Evolutionary conservation across 2,888 invertebrate species (phyloP).

Genomic region (Macaria notata): DNA sequence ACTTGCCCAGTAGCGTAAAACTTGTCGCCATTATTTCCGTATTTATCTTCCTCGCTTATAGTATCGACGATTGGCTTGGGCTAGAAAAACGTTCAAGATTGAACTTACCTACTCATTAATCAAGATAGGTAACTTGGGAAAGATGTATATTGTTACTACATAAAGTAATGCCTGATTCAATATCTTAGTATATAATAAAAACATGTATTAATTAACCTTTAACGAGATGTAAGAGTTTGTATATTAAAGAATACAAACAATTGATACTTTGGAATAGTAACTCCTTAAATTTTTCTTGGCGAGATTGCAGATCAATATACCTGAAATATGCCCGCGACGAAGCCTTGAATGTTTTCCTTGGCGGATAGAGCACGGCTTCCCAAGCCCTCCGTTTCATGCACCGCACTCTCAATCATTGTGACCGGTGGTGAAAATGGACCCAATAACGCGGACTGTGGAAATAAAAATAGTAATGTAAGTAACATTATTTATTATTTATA

Average conservation of each 20-base stretch:
- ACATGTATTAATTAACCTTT: no score
- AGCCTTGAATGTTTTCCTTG: slow-evolving; percentile 65
- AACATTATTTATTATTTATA: no score
- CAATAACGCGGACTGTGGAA: slow-evolving; percentile 28
- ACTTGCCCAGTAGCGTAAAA: slow-evolving; percentile 84
- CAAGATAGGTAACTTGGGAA: no score
- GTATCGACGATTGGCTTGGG: slow-evolving; percentile 89
- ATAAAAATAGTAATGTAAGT: neutral
- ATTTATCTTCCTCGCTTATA: slow-evolving; percentile 89
- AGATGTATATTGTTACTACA: no score
- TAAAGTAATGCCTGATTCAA: no score
- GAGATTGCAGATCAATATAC: slow-evolving; percentile 37
- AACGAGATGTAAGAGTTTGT: no score
- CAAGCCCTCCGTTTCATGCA: slow-evolving; percentile 64
- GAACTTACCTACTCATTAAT: no score
- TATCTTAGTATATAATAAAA: no score
- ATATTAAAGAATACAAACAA: neutral
- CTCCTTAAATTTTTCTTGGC: no score
- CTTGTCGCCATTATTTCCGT: slow-evolving; percentile 88
- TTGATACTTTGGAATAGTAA: no score
- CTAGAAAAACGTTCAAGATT: slow-evolving; percentile 45
- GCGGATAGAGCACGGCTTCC: slow-evolving; percentile 65
- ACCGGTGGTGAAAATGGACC: slow-evolving; percentile 55
- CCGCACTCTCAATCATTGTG: slow-evolving; percentile 56
- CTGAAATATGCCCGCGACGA: slow-evolving; percentile 69